A percentile compares a stretch with the other conserved stretches of the same genome.
Evolutionary conservation across 2,888 invertebrate species (phyloP).

Genomic region (Deilephila elpenor): DNA sequence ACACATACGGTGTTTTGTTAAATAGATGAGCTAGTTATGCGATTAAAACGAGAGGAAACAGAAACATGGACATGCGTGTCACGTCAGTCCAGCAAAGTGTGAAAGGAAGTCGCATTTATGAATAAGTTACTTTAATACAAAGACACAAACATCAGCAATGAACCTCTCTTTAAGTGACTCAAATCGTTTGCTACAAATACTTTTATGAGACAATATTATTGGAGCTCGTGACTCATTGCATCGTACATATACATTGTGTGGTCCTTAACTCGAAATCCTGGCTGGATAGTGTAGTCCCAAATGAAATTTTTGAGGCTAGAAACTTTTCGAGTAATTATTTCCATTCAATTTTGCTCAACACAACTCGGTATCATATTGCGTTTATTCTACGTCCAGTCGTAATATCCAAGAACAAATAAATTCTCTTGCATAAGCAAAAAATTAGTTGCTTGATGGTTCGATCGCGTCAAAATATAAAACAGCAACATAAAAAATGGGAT

Average conservation of each 20-base stretch:
- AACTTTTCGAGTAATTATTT: too few species aligned
- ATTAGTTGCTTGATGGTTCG: too few species aligned
- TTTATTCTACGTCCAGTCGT: too few species aligned
- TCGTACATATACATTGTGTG: neutral
- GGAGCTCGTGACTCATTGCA: neutral
- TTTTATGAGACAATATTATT: neutral
- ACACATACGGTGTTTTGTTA: neutral
- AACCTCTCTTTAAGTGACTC: neutral
- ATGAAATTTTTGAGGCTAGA: too few species aligned
- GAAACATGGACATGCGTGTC: slow-evolving; percentile 9
- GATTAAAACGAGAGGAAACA: slow-evolving; percentile 1
- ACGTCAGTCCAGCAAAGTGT: neutral
- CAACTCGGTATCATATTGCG: too few species aligned
- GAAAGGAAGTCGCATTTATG: slow-evolving; percentile 15
- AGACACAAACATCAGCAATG: neutral
- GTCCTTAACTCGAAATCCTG: too few species aligned
- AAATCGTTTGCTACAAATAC: slow-evolving; percentile 1
- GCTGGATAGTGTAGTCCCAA: too few species aligned
- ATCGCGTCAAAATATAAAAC: too few species aligned
- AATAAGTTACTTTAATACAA: slow-evolving; percentile 7
- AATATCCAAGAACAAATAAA: too few species aligned
- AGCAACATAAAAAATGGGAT: too few species aligned
- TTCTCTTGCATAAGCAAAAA: too few species aligned
- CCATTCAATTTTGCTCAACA: too few species aligned
- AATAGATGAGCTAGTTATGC: neutral